Evolutionary conservation across 1,140 invertebrate species (phyloP), one percentile per base, ranked within the genome.

Genomic region (Aradophagus sp.): DNA sequence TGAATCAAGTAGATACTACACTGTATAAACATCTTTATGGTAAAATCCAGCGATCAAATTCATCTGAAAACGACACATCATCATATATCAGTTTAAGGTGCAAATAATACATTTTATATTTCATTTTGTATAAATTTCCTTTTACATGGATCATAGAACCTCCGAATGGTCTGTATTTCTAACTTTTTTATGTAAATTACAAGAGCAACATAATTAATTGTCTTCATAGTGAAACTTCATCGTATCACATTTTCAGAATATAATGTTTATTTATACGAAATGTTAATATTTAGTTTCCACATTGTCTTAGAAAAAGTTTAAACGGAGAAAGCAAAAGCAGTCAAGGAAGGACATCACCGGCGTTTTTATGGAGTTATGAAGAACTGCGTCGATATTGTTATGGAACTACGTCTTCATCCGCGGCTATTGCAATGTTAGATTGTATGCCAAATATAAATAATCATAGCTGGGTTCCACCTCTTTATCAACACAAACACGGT

Each of bases 401-500:
- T 58, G 72, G 42, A 55, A 45, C 10, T 77, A 77, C 13, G 10
- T 75, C 73, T 27, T 72, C 74, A 1, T 73, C 73, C 8, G 55
- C 74, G 12, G 50, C 66, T 36, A 75, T 62, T 36, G 6, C 53
- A 13, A 50, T 72, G 44, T 56, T 63, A 3, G 75, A 80, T 14
- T 69, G 50, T 53, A 75, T 79, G 42, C 38, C 75, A 38, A 78
- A 73, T 41, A 62, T 73, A 12, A 82, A 76, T 15, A 81, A 77
- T 74, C 80, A 78, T 10, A 83, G 75, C 41, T 82, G 80, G 80
- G 70, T 77, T 7, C 82, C 82, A 1, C 72, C 75, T 27, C 68
- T 76, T 12, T 83, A 80, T 75, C 79, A 81, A 38, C 75, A 81
- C 17, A 77, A 77, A 26, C 75, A 81, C 14, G 59, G 81, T 81